phyloP scores from a whole-genome alignment of 2,113 vertebrate species.

The Pheucticus melanocephalus region DNA sequence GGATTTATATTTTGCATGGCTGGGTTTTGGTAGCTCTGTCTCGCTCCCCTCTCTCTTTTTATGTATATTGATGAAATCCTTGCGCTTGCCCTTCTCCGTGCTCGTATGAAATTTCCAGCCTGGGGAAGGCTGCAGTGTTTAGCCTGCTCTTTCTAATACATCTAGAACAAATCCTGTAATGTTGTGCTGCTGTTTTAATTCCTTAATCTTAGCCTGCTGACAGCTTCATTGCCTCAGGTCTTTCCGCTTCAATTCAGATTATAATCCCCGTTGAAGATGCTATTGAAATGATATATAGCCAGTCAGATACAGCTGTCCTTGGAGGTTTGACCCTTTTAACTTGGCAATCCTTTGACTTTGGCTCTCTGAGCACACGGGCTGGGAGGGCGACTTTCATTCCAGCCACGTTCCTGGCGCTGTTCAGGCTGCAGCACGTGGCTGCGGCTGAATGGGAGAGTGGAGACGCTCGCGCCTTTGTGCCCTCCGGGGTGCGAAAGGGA shows the following conservation, averaged over 20 bases:
- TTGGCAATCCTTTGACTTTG: slow-evolving; percentile 41
- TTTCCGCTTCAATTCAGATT: slow-evolving; percentile 75
- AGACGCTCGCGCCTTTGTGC: slow-evolving; percentile 31
- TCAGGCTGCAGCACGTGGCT: slow-evolving; percentile 54
- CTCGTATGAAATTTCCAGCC: slow-evolving; percentile 19
- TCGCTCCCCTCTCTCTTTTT: slow-evolving; percentile 3
- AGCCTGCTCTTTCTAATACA: slow-evolving; percentile 38
- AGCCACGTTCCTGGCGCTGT: slow-evolving; percentile 45
- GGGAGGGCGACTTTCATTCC: slow-evolving; percentile 52
- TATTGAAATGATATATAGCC: slow-evolving; percentile 66
- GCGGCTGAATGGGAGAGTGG: slow-evolving; percentile 3
- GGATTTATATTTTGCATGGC: slow-evolving; percentile 27
- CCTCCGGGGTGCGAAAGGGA: not conserved
- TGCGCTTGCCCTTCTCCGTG: slow-evolving; percentile 47
- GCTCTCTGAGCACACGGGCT: not conserved
- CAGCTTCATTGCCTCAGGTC: slow-evolving; percentile 74
- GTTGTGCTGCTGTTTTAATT: slow-evolving; percentile 71
- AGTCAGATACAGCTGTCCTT: slow-evolving; percentile 67
- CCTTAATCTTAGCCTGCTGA: slow-evolving; percentile 73
- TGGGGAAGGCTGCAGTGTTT: slow-evolving; percentile 6
- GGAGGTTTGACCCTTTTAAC: slow-evolving; percentile 68
- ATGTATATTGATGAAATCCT: slow-evolving; percentile 58
- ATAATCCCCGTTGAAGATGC: slow-evolving; percentile 72
- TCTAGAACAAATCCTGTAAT: slow-evolving; percentile 63
- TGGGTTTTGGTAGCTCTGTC: slow-evolving; percentile 15